Base-by-base conservation (phyloP, 2,113 vertebrate species). In the Micromys minutus region DNA sequence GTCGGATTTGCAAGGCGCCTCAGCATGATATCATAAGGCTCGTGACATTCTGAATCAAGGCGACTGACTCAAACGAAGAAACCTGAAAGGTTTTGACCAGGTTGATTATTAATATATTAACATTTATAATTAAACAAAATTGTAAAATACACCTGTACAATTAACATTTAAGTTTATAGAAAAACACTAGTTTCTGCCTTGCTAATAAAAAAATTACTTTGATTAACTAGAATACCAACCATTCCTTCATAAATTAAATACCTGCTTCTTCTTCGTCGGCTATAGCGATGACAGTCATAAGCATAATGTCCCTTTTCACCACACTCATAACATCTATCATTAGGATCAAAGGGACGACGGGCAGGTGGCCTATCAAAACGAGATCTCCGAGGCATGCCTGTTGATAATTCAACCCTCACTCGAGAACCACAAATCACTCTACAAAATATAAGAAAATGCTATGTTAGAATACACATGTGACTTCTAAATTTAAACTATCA, bases 41-140 rank as follows among this genome's bases (percentile, higher is more conserved):
- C 98, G 98, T 99, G 99, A 99, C 99, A 99, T 99, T 99, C 99
- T 99, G 99, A 99, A 99, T 99, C 99, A 99, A 99, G 99, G 98
- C 99, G 99, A 99, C 98, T 99, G 99, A 99, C 99, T 99, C 99
- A 99, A 99, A 99, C 99, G 99, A 99, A 99, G 99, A 99, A 99
- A 99, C 99, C 99, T 99, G 99, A 99, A 99, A 99, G 98, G 99
- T 99, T 99, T 99, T 99, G 99, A 99, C 99, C 99, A 99, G 99
- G 98, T 99, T 98, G 99, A 99, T 99, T 98, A 98, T 99, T 99
- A 99, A 99, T 97, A 98, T 98, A 98, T 95, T 98, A 99, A 98
- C 98, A 99, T 98, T 98, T 96, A 98, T 97, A 98, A 98, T 98
- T 98, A 98, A 88, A 98, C 98, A 97, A 98, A 97, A 98, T 85